Evolutionary conservation across 2,888 invertebrate species (phyloP).

Genomic region (Aelia acuminata): DNA sequence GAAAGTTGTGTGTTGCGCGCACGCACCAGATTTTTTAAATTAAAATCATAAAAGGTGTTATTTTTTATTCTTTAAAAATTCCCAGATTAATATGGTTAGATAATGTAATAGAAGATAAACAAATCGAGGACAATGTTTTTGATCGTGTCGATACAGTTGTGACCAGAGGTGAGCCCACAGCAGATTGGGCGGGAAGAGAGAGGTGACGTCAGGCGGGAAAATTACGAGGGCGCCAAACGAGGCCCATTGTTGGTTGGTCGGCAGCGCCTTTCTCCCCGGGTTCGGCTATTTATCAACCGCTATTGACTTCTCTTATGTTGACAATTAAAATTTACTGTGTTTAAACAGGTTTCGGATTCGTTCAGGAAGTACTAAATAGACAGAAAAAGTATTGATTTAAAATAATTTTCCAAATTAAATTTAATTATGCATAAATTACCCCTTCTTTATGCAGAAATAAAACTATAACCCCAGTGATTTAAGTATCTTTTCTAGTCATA

Average conservation of each 20-base stretch:
- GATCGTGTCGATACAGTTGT: background rate
- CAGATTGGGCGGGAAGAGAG: constrained; percentile 38
- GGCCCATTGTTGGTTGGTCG: background rate
- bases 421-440: no score
- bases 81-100: background rate
- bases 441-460: no score
- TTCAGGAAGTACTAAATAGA: background rate
- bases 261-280: background rate
- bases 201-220: constrained; percentile 48
- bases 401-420: no score
- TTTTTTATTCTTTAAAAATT: no score
- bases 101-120: background rate
- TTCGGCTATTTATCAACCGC: background rate
- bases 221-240: constrained; percentile 43
- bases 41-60: no score
- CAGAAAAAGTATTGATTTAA: background rate
- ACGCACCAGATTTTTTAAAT: no score
- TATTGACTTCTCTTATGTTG: background rate
- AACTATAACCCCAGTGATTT: no score
- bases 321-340: constrained; percentile 16
- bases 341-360: background rate
- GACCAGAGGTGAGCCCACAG: constrained; percentile 7
- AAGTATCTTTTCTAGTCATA: no score
- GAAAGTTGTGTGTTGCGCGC: no score
- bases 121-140: background rate